Evolutionary conservation across 2,888 invertebrate species (phyloP).

Genomic region (Chrysolina haemoptera): DNA sequence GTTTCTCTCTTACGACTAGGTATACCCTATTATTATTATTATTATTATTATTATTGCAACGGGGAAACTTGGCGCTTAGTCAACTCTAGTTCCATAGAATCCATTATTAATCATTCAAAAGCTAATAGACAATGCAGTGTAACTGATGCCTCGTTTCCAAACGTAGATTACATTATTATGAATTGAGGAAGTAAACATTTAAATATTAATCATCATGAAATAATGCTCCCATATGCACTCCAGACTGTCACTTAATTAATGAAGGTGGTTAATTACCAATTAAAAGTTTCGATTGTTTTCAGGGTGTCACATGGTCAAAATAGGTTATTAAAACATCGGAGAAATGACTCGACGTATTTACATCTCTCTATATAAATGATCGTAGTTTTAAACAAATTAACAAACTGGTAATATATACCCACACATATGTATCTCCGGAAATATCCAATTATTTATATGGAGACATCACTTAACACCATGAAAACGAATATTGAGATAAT

Average conservation of each 20-base stretch:
- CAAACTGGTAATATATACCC: constrained; percentile 56
- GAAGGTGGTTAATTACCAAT: constrained; percentile 51
- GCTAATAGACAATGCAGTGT: constrained; percentile 4
- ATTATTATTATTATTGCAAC: neutral
- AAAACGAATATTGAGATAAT: constrained; percentile 48
- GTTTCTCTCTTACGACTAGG: neutral
- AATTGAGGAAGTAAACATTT: constrained; percentile 49
- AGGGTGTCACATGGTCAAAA: constrained; percentile 39
- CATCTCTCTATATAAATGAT: constrained; percentile 41
- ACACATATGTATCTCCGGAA: constrained; percentile 57
- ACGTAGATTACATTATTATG: constrained; percentile 38
- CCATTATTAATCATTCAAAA: constrained; percentile 18
- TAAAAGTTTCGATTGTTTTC: constrained; percentile 52
- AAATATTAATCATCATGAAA: constrained; percentile 48
- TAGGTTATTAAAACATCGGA: constrained; percentile 31
- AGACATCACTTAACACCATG: constrained; percentile 62
- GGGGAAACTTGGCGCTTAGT: neutral
- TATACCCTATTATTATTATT: too few relatives aligned
- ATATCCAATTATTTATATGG: constrained; percentile 62
- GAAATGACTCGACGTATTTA: constrained; percentile 44
- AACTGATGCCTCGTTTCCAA: constrained; percentile 33
- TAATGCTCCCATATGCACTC: constrained; percentile 51
- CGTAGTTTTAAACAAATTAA: constrained; percentile 55
- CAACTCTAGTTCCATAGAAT: constrained; percentile 19
- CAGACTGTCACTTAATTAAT: constrained; percentile 45